Evolutionary conservation across 2,797 vertebrate genomes (phyloP).

Genomic region (Pteropus rufus): DNA sequence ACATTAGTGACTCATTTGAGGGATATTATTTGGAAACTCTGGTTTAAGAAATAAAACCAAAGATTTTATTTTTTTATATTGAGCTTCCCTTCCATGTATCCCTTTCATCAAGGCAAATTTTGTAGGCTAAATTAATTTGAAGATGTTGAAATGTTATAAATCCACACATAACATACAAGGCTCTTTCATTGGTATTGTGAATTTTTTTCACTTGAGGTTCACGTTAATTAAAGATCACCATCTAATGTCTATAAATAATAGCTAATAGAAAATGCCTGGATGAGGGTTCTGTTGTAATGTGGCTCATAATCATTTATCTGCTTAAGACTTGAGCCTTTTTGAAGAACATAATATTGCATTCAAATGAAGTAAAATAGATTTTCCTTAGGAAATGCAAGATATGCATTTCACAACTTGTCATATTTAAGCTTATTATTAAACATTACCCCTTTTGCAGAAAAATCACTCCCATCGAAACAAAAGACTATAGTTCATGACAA

Average conservation of each 20-base stretch:
- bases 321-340: neutral
- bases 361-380: neutral
- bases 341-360: neutral
- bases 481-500: constrained; percentile 50
- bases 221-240: neutral
- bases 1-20: neutral
- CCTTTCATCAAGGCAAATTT: neutral
- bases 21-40: neutral
- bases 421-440: constrained; percentile 38
- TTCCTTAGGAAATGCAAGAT: neutral
- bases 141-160: neutral
- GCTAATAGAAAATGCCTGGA: neutral
- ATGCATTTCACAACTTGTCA: neutral
- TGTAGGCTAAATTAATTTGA: neutral
- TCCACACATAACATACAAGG: neutral
- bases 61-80: neutral
- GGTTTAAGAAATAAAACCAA: neutral
- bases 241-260: neutral
- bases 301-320: neutral
- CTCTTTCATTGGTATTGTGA: neutral
- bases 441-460: neutral
- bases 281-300: neutral
- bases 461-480: neutral
- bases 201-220: neutral
- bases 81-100: neutral